Evolutionary conservation across 2,888 invertebrate species (phyloP), one percentile per base, ranked within the genome.

Genomic region (Lycaena phlaeas): DNA sequence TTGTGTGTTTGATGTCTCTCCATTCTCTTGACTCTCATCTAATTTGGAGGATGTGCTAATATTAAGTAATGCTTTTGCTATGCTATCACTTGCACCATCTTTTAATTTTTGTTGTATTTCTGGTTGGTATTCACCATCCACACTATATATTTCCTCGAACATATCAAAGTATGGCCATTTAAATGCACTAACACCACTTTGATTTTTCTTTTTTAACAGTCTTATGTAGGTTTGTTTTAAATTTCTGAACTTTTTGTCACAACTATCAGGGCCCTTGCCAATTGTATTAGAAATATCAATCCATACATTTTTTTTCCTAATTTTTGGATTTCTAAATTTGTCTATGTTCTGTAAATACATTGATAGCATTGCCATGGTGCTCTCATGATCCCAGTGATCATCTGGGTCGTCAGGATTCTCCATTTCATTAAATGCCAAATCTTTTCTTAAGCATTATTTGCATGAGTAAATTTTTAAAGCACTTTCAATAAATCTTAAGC

Each of bases 201-300:
- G 59, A 31, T 62, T 73, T 40, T 70, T 75, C 52, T 77, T 84
- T 46, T 73, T 76, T 1, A 84, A 51, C 43, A 82, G 49, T 45
- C 84, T 59, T 10, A 82, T 59, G 46, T 82, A 84, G 3, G 82
- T 84, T 50, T 73, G 71, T 53, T 84, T 84, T 29, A 84, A 54
- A 52, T 84, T 84, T 41, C 84, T 61, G 51, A 82, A 82, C 49
- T 84, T 84, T 48, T 79, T 82, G 46, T 82, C 81, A 51, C 82
- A 84, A 38, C 68, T 63, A 6, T 79, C 76, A 1, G 82, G 75
- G 2, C 68, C 64, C 54, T 78, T 77, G 1, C 75, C 76, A 1
- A 82, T 62, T 1, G 61, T 63, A 36, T 61, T 62, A 1, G 68
- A 62, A 18, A 82, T 77, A 6, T 79, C 75, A 1, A 66, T 56